Conservation (phyloP, 1,140 invertebrate species). For the Rhizoglyphus robini region DNA sequence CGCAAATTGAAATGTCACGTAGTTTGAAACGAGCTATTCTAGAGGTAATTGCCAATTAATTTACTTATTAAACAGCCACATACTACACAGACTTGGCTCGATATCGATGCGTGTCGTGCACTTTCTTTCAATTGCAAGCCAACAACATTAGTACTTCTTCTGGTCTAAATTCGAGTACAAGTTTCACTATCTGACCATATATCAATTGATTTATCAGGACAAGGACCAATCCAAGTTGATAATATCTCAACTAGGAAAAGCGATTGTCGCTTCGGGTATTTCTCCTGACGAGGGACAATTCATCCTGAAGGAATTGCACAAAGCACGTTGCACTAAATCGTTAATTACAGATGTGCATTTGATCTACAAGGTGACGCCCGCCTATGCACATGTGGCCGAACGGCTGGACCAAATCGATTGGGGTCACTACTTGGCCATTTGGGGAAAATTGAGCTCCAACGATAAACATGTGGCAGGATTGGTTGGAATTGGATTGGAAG, state of each 20-base stretch:
- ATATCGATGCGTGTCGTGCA: slow-evolving; percentile 73
- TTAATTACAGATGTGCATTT: slow-evolving; percentile 88
- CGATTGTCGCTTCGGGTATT: slow-evolving; percentile 79
- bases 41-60: slow-evolving; percentile 72
- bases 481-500: slow-evolving; percentile 66
- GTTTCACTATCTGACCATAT: neutral
- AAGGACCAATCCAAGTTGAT: slow-evolving; percentile 45
- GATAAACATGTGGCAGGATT: slow-evolving; percentile 72
- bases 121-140: slow-evolving; percentile 45
- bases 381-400: slow-evolving; percentile 24
- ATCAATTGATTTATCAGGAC: neutral
- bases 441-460: slow-evolving; percentile 60
- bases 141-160: slow-evolving; percentile 23
- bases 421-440: slow-evolving; percentile 67
- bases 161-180: neutral
- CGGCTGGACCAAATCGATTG: slow-evolving; percentile 51
- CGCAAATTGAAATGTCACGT: slow-evolving; percentile 33
- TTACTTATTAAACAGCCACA: slow-evolving; percentile 60
- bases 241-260: slow-evolving; percentile 72
- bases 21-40: slow-evolving; percentile 41
- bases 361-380: slow-evolving; percentile 62
- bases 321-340: slow-evolving; percentile 73
- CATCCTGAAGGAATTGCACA: slow-evolving; percentile 74
- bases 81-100: slow-evolving; percentile 53
- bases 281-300: slow-evolving; percentile 76